phyloP scores from a whole-genome alignment of 2,797 vertebrate genomes.

The Aphelocoma californica region DNA sequence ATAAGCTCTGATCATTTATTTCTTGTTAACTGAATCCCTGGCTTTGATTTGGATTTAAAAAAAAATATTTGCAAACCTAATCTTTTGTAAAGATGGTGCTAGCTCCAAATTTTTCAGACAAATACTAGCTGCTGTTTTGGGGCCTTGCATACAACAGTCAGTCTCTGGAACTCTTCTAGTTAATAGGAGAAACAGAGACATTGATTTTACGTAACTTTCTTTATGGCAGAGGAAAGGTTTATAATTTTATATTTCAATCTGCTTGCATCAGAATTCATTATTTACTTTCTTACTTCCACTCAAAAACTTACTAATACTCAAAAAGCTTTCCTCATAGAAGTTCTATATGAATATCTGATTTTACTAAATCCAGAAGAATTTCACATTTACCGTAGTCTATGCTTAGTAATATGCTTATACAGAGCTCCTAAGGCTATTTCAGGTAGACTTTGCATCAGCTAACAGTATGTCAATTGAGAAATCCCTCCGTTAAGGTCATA shows the following conservation, averaged over 20 bases:
- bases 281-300: neutral
- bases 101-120: neutral
- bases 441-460: neutral
- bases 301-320: neutral
- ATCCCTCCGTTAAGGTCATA: neutral
- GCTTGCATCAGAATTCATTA: neutral
- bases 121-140: neutral
- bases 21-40: neutral
- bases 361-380: neutral
- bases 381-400: neutral
- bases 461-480: neutral
- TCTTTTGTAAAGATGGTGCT: neutral
- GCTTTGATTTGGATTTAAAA: neutral
- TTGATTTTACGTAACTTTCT: neutral
- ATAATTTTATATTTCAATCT: neutral
- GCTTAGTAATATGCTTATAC: neutral
- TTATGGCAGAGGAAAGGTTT: neutral
- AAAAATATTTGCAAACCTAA: neutral
- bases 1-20: neutral
- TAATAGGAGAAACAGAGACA: neutral
- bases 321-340: neutral
- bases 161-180: neutral
- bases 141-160: neutral
- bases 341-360: neutral
- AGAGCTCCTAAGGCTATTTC: neutral